These are phyloP conservation scores for Apamea crenata DNA, from an alignment of 2,888 invertebrate genomes.

Conservation along the genomic window DNA sequence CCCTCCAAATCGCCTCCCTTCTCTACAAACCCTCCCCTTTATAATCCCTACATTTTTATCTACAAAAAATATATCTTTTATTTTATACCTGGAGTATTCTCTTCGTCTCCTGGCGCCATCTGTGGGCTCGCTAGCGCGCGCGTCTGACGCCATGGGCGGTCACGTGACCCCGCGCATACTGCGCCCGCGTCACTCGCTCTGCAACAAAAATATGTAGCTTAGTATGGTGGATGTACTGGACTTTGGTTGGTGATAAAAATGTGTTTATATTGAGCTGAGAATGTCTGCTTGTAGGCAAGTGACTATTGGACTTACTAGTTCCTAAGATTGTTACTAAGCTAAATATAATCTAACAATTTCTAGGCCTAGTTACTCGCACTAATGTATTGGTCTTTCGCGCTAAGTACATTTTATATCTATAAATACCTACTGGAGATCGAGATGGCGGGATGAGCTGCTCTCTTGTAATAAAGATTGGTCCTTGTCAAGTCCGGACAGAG, in stretches of 20 bases:
- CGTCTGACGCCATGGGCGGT: conserved; percentile 84
- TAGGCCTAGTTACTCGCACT: neutral
- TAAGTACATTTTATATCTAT: neutral
- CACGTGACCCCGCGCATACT: conserved; percentile 86
- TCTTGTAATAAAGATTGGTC: neutral
- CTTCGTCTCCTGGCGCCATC: conserved; percentile 87
- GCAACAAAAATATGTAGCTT: conserved; percentile 69
- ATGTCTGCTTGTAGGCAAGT: neutral
- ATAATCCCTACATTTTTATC: neutral
- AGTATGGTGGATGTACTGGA: conserved; percentile 33
- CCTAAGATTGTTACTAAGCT: neutral
- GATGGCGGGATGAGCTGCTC: neutral
- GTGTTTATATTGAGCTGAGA: conserved; percentile 40
- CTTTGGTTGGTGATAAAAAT: conserved; percentile 53
- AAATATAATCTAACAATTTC: neutral
- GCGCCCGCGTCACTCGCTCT: conserved; percentile 77
- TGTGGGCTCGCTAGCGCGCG: conserved; percentile 85
- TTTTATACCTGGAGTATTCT: conserved; percentile 81
- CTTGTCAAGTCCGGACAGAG: too few relatives aligned
- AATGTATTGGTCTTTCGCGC: neutral
- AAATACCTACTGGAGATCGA: neutral
- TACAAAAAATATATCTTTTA: neutral
- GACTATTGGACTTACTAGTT: neutral
- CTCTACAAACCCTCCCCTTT: neutral
- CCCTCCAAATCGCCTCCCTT: rapidly evolving